Percentiles rank a stretch among this genome's conserved stretches.
Conservation (phyloP, 2,888 invertebrate species). For the Agriopis marginaria region DNA sequence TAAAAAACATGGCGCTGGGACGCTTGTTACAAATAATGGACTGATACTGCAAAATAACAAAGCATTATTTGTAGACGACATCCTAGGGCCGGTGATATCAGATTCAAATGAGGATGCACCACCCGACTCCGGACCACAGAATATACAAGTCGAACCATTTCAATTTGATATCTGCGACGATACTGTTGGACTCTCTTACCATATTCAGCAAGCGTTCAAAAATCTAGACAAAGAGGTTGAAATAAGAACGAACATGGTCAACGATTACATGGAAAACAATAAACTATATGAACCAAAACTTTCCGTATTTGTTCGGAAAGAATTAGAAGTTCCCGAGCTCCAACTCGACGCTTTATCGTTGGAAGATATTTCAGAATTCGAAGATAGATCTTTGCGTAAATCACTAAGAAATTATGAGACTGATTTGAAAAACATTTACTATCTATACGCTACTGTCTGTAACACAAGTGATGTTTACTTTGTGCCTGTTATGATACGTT, state of each 20-base stretch:
- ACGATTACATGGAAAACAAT: slow-evolving; percentile 68
- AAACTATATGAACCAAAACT: slow-evolving; percentile 47
- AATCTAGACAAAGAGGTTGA: slow-evolving; percentile 69
- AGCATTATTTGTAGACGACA: slow-evolving; percentile 82
- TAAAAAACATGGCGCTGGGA: slow-evolving; percentile 85
- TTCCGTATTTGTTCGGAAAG: slow-evolving; percentile 38
- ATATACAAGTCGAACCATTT: slow-evolving; percentile 53
- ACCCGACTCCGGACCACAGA: slow-evolving; percentile 48
- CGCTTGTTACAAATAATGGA: slow-evolving; percentile 86
- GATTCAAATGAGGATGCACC: slow-evolving; percentile 43
- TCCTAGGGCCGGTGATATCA: slow-evolving; percentile 62
- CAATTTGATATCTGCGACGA: slow-evolving; percentile 70
- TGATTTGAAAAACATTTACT: slow-evolving; percentile 81
- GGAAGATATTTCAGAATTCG: slow-evolving; percentile 67
- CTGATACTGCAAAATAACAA: slow-evolving; percentile 74
- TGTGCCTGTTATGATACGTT: slow-evolving; percentile 77
- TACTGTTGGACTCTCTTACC: slow-evolving; percentile 75
- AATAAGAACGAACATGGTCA: slow-evolving; percentile 60
- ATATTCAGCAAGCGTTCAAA: slow-evolving; percentile 71
- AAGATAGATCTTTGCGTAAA: slow-evolving; percentile 77
- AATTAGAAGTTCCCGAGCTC: slow-evolving; percentile 36
- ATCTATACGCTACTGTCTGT: slow-evolving; percentile 81
- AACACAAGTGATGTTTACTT: slow-evolving; percentile 68
- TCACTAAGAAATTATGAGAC: slow-evolving; percentile 78
- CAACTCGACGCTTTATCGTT: slow-evolving; percentile 40